Evolutionary conservation across 1,140 invertebrate genomes (phyloP).

Genomic region (Solen grandis): DNA sequence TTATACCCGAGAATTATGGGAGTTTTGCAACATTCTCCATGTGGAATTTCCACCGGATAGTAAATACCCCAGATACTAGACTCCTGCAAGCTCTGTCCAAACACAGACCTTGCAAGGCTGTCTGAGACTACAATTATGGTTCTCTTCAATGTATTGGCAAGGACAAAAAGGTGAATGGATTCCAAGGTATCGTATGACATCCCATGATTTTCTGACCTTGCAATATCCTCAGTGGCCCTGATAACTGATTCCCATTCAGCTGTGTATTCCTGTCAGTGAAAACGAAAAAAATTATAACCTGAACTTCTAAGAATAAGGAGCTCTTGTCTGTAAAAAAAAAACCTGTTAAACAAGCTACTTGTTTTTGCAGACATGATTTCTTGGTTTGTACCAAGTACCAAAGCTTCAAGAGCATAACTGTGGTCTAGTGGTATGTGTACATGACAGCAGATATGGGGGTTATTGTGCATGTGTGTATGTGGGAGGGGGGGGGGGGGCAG

Average conservation of each 20-base stretch:
- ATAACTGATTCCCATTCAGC: conserved; percentile 72
- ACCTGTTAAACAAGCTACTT: no score
- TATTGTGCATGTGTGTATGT: no score
- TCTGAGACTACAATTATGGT: conserved; percentile 94
- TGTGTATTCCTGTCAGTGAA: conserved; percentile 61
- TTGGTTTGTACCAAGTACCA: no score
- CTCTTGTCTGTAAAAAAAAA: neutral
- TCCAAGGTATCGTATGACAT: conserved; percentile 88
- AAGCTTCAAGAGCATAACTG: no score
- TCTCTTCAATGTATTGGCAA: conserved; percentile 90
- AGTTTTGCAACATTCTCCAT: conserved; percentile 84
- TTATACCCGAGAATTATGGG: conserved; percentile 88
- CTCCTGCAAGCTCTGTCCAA: conserved; percentile 81
- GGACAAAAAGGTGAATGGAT: conserved; percentile 90
- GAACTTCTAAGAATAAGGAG: neutral
- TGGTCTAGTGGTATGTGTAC: no score
- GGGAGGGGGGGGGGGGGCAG: no score
- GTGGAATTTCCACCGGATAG: conserved; percentile 88
- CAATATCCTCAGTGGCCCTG: conserved; percentile 56
- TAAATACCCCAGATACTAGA: conserved; percentile 91
- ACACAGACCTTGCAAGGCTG: conserved; percentile 72
- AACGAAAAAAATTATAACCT: neutral
- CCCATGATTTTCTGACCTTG: conserved; percentile 5
- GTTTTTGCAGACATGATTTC: no score
- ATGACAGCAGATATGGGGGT: no score